These are phyloP conservation scores for Thunnus albacares DNA, from an alignment of 2,797 vertebrate species.

Conservation along the genomic window DNA sequence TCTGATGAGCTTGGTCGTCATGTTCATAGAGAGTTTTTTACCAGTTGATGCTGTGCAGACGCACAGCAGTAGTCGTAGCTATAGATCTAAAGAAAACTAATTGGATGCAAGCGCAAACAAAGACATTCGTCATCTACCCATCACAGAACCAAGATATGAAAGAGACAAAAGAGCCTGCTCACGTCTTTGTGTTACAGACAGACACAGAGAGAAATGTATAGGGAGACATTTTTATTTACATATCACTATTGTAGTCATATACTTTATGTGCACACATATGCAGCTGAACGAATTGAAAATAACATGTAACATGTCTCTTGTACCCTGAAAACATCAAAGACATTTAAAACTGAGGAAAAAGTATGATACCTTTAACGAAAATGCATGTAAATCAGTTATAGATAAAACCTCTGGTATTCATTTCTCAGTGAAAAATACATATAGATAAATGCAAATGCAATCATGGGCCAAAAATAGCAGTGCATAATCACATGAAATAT, in stretches of 20 bases:
- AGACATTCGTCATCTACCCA: not conserved
- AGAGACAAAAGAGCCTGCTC: not conserved
- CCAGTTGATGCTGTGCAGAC: not conserved
- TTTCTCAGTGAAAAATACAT: not conserved
- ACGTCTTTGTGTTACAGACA: not conserved
- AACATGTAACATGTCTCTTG: too few relatives aligned
- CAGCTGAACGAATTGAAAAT: too few relatives aligned
- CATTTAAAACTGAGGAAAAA: not conserved
- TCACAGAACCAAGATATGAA: not conserved
- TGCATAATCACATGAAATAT: conserved; percentile 1
- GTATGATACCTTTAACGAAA: not conserved
- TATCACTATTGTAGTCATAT: not conserved
- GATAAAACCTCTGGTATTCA: not conserved
- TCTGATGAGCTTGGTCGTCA: not conserved
- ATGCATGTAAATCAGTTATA: conserved; percentile 7
- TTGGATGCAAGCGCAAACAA: not conserved
- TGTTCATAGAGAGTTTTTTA: not conserved
- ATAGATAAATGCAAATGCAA: conserved; percentile 19
- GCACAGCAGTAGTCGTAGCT: not conserved
- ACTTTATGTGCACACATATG: too few relatives aligned
- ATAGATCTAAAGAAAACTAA: not conserved
- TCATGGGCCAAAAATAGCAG: conserved; percentile 5
- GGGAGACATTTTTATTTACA: not conserved
- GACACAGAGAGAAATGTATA: not conserved
- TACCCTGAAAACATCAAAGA: not conserved